Evolutionary conservation across 2,797 vertebrate species (phyloP), one percentile per base, ranked within the genome.

Genomic region (Betta splendens): DNA sequence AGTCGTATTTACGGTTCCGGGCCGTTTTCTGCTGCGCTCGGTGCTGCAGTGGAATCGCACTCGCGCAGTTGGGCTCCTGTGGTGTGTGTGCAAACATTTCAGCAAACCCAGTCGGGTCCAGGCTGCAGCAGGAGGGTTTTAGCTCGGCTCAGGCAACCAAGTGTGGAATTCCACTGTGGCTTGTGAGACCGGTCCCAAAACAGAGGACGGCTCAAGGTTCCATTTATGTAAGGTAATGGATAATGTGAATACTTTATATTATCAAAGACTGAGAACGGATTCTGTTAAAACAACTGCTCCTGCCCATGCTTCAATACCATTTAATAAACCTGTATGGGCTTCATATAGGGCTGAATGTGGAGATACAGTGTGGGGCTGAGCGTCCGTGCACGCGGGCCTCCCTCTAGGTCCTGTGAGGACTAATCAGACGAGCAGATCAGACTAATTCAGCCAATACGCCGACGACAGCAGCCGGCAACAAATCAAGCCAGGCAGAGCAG

Each of bases 91-190:
- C 22, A 23, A 37, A 43, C 15, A 8, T 20, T 39, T 28, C 1
- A 33, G 31, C 17, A n/a, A 17, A n/a, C 17, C 10, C 2, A 0
- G 53, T 5, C 17, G 18, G 35, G 21, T 49, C 47, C 12, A 21
- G 40, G 25, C 45, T 5, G n/a, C 51, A 51, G 51, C 12, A 28
- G 60, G 28, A 53, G 42, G 45, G n/a, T 48, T 60, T 47, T 1
- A 45, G 47, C 58, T 54, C 23, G 3, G 28, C 46, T 39, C 42
- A 69, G 39, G 54, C 65, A 17, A 22, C 46, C 47, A 43, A 26
- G 66, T 83, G 85, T 78, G 79, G 75, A 76, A 84, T 87, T 86
- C 71, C 63, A 49, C 53, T 18, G 2, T 20, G 35, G 17, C 22
- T 32, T 23, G 68, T 63, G 60, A 85, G 68, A 33, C 23, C 21